Base-by-base conservation (phyloP, 1,140 invertebrate genomes). In the Pemphigus obesinymphae region DNA sequence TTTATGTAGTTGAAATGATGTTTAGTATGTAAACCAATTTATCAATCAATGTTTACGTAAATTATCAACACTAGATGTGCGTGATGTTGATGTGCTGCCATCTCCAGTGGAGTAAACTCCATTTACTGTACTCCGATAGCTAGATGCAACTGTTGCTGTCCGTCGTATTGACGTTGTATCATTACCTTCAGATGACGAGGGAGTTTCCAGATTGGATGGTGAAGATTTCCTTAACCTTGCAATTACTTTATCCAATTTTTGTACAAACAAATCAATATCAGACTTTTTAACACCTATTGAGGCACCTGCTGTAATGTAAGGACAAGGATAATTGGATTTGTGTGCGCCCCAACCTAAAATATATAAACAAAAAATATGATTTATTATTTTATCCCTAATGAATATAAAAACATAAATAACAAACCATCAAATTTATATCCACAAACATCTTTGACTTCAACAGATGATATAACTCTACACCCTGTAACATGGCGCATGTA, bases 401-500 rank as follows among this genome's bases (percentile, higher is more conserved):
- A 26, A 8, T 40, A 29, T 37, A 8, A 58, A 15, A 0, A 76
- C 17, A 20, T 34, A 20, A 3, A 50, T 3, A 50, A 48, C 70
- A n/a, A 50, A 91, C 90, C 90, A 88, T 89, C 88, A 86, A 91
- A 91, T 84, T 89, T 88, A 83, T 89, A 88, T 31, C 88, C 88
- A 82, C 88, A 88, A 80, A 92, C 89, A 82, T 88, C 88, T 86
- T 91, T 91, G 15, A 86, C 85, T 82, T 90, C 90, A 15, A 87
- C 87, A 26, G 88, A 87, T 17, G 89, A 88, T 63, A 92, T 89
- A 40, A 91, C 90, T 86, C 92, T 88, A 45, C 92, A 89, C 70
- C 92, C 92, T 68, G 92, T 93, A 61, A 94, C 91, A 85, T 90
- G 91, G 83, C 92, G 88, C 50, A 91, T 88, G 86, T 93, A 94